A percentile compares a stretch with the other conserved stretches of the same genome.
Evolutionary conservation across 2,113 vertebrate species (phyloP).

Genomic region (Myotis brandtii): DNA sequence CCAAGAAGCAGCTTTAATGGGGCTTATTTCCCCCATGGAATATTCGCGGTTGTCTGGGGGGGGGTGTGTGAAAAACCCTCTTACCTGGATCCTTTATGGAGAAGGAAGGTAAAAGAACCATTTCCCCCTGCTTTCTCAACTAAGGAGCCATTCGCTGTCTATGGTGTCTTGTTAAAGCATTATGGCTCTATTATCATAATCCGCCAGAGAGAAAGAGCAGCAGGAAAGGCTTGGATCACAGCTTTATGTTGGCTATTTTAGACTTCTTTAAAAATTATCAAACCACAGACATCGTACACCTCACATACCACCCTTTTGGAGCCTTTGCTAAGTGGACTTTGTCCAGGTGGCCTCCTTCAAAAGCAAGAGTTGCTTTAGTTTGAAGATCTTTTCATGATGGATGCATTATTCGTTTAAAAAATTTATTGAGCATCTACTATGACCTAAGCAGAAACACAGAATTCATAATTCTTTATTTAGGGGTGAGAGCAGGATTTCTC

Average conservation of each 20-base stretch:
- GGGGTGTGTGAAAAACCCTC: neutral
- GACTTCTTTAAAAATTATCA: neutral
- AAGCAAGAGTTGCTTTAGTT: too few species aligned
- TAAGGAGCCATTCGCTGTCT: neutral
- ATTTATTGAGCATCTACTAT: too few species aligned
- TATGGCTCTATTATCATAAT: slow-evolving; percentile 34
- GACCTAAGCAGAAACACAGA: too few species aligned
- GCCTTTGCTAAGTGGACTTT: neutral
- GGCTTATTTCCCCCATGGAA: slow-evolving; percentile 12
- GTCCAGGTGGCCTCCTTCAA: neutral
- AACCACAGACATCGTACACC: neutral
- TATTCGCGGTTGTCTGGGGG: neutral
- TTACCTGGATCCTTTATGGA: neutral
- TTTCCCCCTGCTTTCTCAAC: neutral
- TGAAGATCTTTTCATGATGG: too few species aligned
- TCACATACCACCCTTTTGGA: neutral
- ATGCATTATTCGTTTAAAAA: too few species aligned
- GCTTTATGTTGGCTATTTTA: slow-evolving; percentile 32
- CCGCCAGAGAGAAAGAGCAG: neutral
- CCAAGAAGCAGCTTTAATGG: slow-evolving; percentile 1
- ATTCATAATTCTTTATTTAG: neutral
- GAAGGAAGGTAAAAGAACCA: neutral
- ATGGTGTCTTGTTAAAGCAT: neutral
- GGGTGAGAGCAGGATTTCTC: neutral
- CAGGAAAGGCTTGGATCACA: neutral